Base-by-base conservation (phyloP, 2,888 invertebrate species). In the Anorthoa munda region DNA sequence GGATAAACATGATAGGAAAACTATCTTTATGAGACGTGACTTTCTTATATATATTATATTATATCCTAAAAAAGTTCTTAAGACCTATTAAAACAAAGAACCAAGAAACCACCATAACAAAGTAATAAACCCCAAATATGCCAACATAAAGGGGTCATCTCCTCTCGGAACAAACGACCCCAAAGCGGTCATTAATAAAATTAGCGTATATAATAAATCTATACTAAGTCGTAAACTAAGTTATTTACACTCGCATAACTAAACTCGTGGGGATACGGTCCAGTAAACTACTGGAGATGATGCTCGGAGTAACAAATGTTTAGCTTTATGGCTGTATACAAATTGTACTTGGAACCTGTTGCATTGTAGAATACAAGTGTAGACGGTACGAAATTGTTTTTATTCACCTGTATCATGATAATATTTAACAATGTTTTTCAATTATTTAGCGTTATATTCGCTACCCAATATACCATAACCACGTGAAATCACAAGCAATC, bases 181-280 rank as follows among this genome's bases (percentile, higher is more conserved):
- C 72, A 26, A 63, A 72, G 82, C 58, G 82, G 70, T 82, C 80
- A 77, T 80, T 82, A 83, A 82, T 83, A 80, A 80, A 83, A 82
- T 80, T 77, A 68, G 72, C 31, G 48, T 67, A 65, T 77, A 72
- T 83, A 79, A 79, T 81, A 80, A 81, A 81, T 81, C 79, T 61
- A 67, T 77, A 66, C 77, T 66, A 51, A 77, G 65, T 73, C 73
- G 50, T 81, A 58, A 80, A 80, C 77, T 68, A 67, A 82, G 70
- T 75, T 82, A 67, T 74, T 78, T 65, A 82, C 65, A 66, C 69
- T 80, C 68, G 55, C 68, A 66, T 73, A 82, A 73, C 78, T 69
- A 69, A 82, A 65, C 70, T 82, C 53, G 4, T 39, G 69, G 58
- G 75, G n/a, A 66, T 63, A 66, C 53, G 56, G 66, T 78, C 56